Evolutionary conservation across 2,797 vertebrate genomes (phyloP), one percentile per base, ranked within the genome.

Genomic region (Corythornis leucogaster): DNA sequence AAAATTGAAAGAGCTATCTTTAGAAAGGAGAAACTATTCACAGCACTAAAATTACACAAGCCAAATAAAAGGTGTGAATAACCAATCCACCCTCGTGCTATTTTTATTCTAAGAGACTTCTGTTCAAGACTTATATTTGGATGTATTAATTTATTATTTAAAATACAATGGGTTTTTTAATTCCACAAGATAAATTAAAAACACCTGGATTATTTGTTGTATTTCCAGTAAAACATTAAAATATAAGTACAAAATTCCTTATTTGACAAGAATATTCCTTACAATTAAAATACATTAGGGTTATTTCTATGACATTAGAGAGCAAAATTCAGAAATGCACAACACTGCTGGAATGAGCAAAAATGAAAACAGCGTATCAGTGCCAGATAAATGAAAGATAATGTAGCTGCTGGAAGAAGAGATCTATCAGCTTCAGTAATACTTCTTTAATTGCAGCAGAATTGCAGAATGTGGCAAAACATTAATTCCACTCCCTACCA

Each of bases 401-500:
- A 58, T 1, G 5, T 8, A 69, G 48, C 33, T 74, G 38, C 57
- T 81, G 64, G 17, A 70, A 78, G 43, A 33, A 48, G 45, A 2
- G 51, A 51, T 48, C 31, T 74, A n/a, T 8, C 8, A 33, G 48
- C 69, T 80, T 55, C 64, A 54, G n/a, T 19, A 61, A 33, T 6
- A 26, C 8, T 66, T 54, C 28, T 73, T 59, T 7, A 66, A 22
- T 18, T 9, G 59, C 10, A 90, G 51, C 74, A 6, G n/a, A 50
- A 64, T 11, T 53, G 71, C 61, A 43, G 35, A 82, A 85, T 2
- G 61, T 11, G 7, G 2, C n/a, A 93, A 48, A 80, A 85, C 57
- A 94, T 46, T 86, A 88, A 35, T 88, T 92, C 79, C 81, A 28
- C 31, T 94, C 87, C 83, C 97, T 97, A 83, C 96, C 94, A 97